Percentiles rank a stretch among this genome's conserved stretches.
Evolutionary conservation across 2,888 invertebrate genomes (phyloP).

Genomic region (Lasioglossum marginatum): DNA sequence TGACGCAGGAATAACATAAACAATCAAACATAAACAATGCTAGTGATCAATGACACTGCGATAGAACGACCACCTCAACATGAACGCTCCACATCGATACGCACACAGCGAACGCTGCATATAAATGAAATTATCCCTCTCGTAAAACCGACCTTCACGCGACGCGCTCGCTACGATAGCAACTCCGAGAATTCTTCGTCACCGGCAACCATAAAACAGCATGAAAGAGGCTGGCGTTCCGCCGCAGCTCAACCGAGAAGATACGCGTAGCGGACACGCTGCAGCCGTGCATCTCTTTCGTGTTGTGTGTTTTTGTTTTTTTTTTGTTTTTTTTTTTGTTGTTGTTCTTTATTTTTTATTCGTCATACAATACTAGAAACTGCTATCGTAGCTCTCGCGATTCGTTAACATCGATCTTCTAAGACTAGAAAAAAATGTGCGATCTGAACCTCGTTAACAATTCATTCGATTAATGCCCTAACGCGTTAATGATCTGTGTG

Average conservation of each 20-base stretch:
- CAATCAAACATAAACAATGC: background rate
- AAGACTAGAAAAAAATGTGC: slow-evolving; percentile 24
- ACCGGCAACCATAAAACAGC: background rate
- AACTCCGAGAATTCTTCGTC: background rate
- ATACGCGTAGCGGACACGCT: slow-evolving; percentile 42
- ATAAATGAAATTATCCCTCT: background rate
- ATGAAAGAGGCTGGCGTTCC: slow-evolving; percentile 6
- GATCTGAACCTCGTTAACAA: slow-evolving; percentile 17
- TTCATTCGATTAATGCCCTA: slow-evolving; percentile 38
- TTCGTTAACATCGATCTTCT: slow-evolving; percentile 23
- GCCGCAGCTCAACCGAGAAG: slow-evolving; percentile 28
- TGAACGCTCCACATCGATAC: too few relatives aligned
- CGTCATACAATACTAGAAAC: slow-evolving; percentile 67
- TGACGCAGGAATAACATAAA: background rate
- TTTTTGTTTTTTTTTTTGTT: slow-evolving; percentile 65
- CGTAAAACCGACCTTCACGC: background rate
- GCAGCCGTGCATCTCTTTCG: slow-evolving; percentile 52
- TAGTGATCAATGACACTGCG: background rate
- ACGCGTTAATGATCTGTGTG: slow-evolving; percentile 8
- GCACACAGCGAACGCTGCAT: background rate
- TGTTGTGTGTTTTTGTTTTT: slow-evolving; percentile 75
- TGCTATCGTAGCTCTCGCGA: slow-evolving; percentile 38
- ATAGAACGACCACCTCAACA: background rate
- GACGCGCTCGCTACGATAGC: background rate
- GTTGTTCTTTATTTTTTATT: slow-evolving; percentile 57